Conservation (phyloP, 2,113 vertebrate species). For the Himantopus leucocephalus region DNA sequence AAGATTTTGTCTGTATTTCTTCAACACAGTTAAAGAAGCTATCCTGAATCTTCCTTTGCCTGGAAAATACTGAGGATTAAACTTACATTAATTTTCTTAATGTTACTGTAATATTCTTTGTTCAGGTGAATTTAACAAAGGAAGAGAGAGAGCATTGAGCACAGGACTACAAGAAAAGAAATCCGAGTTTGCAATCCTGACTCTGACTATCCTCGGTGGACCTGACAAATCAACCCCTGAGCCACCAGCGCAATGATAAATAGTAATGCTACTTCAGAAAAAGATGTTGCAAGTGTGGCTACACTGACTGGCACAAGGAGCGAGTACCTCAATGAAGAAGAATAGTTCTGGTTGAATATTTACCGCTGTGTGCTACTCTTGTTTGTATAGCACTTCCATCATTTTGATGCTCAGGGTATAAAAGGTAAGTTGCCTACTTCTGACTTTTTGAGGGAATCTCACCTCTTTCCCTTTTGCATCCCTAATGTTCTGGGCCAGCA, state of each 20-base stretch:
- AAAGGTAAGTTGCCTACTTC: background rate
- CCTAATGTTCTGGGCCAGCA: background rate
- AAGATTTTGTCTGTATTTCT: background rate
- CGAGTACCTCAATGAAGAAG: background rate
- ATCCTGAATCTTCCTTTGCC: background rate
- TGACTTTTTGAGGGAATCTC: background rate
- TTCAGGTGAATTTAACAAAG: background rate
- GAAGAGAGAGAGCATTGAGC: background rate
- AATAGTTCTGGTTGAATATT: background rate
- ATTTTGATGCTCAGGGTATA: background rate
- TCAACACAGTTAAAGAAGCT: background rate
- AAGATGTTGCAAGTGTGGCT: background rate
- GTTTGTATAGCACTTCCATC: background rate
- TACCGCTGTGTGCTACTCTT: background rate
- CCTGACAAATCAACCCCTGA: background rate
- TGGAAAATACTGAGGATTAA: background rate
- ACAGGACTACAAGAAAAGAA: background rate
- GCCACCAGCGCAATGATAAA: background rate
- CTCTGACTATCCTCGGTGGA: background rate
- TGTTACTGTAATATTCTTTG: background rate
- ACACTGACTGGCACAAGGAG: background rate
- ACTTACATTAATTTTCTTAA: background rate
- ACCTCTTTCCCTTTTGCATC: background rate
- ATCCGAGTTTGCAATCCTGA: background rate
- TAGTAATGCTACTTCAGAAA: background rate